Base-by-base conservation (phyloP, 1,140 invertebrate genomes). In the Calliopsis andreniformis region DNA sequence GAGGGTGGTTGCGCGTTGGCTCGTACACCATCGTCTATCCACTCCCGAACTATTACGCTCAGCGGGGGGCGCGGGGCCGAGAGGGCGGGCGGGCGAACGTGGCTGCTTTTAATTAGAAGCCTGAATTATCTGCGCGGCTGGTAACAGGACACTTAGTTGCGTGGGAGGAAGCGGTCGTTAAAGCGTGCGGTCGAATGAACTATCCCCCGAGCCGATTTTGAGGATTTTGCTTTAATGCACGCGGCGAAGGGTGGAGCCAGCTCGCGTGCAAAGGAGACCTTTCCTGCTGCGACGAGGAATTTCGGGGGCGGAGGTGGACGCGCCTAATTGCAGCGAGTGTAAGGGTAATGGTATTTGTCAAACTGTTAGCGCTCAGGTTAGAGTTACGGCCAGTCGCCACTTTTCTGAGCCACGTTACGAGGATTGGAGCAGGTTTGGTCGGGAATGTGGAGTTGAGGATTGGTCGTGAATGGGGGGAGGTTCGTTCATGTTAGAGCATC, bases 21-120 rank as follows among this genome's bases (percentile, higher is more conserved):
- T n/a, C n/a, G n/a, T n/a, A n/a, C n/a, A n/a, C n/a, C n/a, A n/a
- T n/a, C n/a, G n/a, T n/a, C n/a, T n/a, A n/a, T n/a, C 20, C 14
- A 28, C 8, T 39, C 10, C 32, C 10, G n/a, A 59, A 63, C 25
- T 51, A 42, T 28, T 28, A 42, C 6, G 20, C 23, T 1, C 20
- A 5, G 0, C 25, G 5, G 30, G 23, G 20, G 32, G 49, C 69
- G 30, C 51, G 16, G 10, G 14, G 45, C 1, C 45, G 45, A 6
- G 45, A 4, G 3, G 16, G 28, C 23, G 25, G 5, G n/a, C 3
- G 8, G n/a, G n/a, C n/a, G 56, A 3, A 35, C 18, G 63, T 47
- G 30, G n/a, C 4, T 16, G 69, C 23, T 72, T 63, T 72, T 72
- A 72, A 72, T 72, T 72, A 63, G 47, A 72, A 30, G 35, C 25